Percentiles rank a stretch among this genome's conserved stretches.
These are phyloP conservation scores for Crambe crambe DNA, from an alignment of 37 sponge, comb jelly and placozoan species.

Conservation along the genomic window DNA sequence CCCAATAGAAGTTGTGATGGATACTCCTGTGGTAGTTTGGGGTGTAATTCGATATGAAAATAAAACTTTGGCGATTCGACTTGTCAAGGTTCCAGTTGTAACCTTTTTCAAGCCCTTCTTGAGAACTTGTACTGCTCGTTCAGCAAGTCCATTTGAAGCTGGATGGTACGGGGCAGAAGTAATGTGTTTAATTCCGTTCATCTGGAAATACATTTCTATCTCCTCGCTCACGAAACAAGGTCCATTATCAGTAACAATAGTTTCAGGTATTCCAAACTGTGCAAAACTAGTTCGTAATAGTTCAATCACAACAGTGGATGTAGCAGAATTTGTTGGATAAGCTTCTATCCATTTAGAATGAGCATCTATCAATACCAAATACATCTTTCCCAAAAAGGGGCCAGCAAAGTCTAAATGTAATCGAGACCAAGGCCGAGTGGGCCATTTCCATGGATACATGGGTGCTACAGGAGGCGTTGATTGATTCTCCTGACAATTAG, in stretches of 20 bases:
- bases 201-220: slow-evolving; percentile 1
- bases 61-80: neutral
- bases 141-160: slow-evolving; percentile 12
- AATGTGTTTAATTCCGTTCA: neutral
- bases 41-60: slow-evolving; percentile 6
- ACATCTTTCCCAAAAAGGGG: neutral
- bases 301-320: neutral
- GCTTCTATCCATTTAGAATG: neutral
- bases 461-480: neutral
- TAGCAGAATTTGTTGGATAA: neutral
- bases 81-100: neutral
- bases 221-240: neutral
- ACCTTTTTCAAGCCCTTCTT: neutral
- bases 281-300: neutral
- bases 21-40: neutral
- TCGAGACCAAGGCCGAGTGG: neutral
- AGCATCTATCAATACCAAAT: neutral
- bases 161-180: neutral
- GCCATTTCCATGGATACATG: neutral
- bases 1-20: slow-evolving; percentile 20
- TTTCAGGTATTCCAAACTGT: neutral
- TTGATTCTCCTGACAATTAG: neutral
- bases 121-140: slow-evolving; percentile 11
- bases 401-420: neutral
- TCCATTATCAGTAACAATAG: neutral